These are phyloP conservation scores for Mactra quadrangularis DNA, from an alignment of 1,140 invertebrate genomes.

Conservation along the genomic window DNA sequence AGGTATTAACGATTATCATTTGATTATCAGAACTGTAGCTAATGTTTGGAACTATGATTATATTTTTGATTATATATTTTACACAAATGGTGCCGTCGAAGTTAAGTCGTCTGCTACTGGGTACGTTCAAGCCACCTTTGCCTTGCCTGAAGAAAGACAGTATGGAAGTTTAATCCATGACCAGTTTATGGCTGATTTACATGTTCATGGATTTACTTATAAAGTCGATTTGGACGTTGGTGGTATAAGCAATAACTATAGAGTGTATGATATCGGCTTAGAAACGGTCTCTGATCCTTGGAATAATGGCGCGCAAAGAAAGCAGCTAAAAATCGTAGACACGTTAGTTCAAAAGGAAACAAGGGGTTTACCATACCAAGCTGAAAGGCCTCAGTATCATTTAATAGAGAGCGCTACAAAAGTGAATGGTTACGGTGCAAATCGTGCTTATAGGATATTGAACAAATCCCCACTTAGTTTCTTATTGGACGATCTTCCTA, in stretches of 20 bases:
- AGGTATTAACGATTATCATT: constrained; percentile 70
- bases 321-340: constrained; percentile 66
- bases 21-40: constrained; percentile 77
- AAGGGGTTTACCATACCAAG: constrained; percentile 35
- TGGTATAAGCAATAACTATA: constrained; percentile 70
- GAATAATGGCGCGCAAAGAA: constrained; percentile 60
- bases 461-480: constrained; percentile 69
- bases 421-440: constrained; percentile 65
- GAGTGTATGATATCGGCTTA: constrained; percentile 67
- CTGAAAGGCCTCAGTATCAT: constrained; percentile 60
- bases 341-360: constrained; percentile 63
- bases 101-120: constrained; percentile 73
- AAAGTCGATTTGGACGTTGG: constrained; percentile 78
- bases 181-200: constrained; percentile 72
- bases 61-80: constrained; percentile 81
- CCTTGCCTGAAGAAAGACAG: constrained; percentile 56
- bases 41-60: constrained; percentile 79
- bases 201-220: constrained; percentile 79
- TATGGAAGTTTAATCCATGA: constrained; percentile 69
- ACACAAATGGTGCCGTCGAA: constrained; percentile 79
- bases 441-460: constrained; percentile 74
- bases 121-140: constrained; percentile 73
- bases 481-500: constrained; percentile 63
- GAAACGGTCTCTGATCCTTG: constrained; percentile 66
- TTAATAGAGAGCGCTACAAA: constrained; percentile 68